Percentiles rank a stretch among this genome's conserved stretches.
Evolutionary conservation across 2,797 vertebrate species (phyloP).

Genomic region (Oryzias sinensis): DNA sequence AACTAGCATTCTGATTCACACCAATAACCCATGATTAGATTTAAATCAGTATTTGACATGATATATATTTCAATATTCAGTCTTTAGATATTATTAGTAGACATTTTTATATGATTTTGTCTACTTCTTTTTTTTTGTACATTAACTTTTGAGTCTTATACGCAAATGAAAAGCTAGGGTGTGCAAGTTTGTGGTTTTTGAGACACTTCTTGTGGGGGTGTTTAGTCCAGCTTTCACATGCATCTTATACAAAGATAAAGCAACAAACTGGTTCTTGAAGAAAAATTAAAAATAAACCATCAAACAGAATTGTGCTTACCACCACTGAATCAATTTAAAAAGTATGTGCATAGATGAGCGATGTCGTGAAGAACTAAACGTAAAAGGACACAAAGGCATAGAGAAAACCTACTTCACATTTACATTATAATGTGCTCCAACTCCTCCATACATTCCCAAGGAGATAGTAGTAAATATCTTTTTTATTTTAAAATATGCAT

Average conservation of each 20-base stretch:
- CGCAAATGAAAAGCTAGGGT: slow-evolving; percentile 82
- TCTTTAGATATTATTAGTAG: no score
- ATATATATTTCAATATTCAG: background rate
- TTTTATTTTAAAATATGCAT: slow-evolving; percentile 25
- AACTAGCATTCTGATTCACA: no score
- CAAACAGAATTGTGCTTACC: slow-evolving; percentile 84
- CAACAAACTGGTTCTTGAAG: slow-evolving; percentile 60
- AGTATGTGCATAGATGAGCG: slow-evolving; percentile 90
- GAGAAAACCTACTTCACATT: slow-evolving; percentile 71
- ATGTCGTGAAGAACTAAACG: slow-evolving; percentile 87
- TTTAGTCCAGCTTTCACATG: slow-evolving; percentile 65
- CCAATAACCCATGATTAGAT: no score
- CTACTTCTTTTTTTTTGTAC: slow-evolving; percentile 6
- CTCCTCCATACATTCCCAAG: no score
- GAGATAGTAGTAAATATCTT: slow-evolving; percentile 1
- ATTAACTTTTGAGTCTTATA: slow-evolving; percentile 57
- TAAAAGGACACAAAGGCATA: slow-evolving; percentile 82
- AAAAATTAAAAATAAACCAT: slow-evolving; percentile 66
- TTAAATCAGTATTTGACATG: no score
- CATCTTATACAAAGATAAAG: slow-evolving; percentile 57
- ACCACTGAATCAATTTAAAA: slow-evolving; percentile 90
- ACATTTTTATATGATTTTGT: background rate
- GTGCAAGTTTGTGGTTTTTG: slow-evolving; percentile 46
- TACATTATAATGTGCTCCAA: slow-evolving; percentile 48
- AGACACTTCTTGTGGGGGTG: slow-evolving; percentile 61